A percentile compares a stretch with the other conserved stretches of the same genome.
Conservation (phyloP, 1,140 invertebrate genomes). For the Drosophila rufa region DNA sequence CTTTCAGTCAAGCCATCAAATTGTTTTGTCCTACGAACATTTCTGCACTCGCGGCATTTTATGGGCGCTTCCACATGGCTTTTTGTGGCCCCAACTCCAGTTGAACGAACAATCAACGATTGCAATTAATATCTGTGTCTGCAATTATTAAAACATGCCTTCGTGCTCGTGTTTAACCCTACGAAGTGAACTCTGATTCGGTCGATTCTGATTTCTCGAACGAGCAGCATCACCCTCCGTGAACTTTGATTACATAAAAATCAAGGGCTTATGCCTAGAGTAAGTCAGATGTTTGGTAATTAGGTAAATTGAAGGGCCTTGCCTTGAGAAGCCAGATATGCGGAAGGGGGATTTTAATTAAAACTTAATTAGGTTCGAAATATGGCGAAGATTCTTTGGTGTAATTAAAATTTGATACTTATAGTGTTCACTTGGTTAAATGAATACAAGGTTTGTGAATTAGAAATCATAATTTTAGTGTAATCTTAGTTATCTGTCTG, state of each 20-base stretch:
- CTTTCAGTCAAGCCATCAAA: slow-evolving; percentile 64
- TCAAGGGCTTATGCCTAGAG: slow-evolving; percentile 30
- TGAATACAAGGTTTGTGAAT: too few relatives aligned
- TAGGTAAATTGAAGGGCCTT: slow-evolving; percentile 31
- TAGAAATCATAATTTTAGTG: too few relatives aligned
- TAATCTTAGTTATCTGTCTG: too few relatives aligned
- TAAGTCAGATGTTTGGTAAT: slow-evolving; percentile 29
- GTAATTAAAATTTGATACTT: too few relatives aligned
- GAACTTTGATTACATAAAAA: slow-evolving; percentile 56
- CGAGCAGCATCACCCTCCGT: slow-evolving; percentile 23
- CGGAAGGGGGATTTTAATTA: slow-evolving; percentile 20
- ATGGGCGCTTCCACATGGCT: slow-evolving; percentile 34
- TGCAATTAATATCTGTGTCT: slow-evolving; percentile 56
- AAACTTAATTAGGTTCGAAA: slow-evolving; percentile 12
- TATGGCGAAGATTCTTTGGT: neutral
- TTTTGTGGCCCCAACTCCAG: slow-evolving; percentile 48
- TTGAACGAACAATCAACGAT: slow-evolving; percentile 64
- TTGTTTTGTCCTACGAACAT: slow-evolving; percentile 63
- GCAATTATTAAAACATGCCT: slow-evolving; percentile 55
- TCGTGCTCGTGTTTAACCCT: slow-evolving; percentile 30
- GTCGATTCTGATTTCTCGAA: slow-evolving; percentile 31
- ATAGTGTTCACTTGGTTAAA: too few relatives aligned
- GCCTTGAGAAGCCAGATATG: neutral
- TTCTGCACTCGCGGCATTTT: slow-evolving; percentile 28
- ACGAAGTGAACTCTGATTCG: slow-evolving; percentile 36